These are phyloP conservation scores for Drosophila limbata DNA, from an alignment of 2,888 invertebrate genomes.

Conservation along the genomic window DNA sequence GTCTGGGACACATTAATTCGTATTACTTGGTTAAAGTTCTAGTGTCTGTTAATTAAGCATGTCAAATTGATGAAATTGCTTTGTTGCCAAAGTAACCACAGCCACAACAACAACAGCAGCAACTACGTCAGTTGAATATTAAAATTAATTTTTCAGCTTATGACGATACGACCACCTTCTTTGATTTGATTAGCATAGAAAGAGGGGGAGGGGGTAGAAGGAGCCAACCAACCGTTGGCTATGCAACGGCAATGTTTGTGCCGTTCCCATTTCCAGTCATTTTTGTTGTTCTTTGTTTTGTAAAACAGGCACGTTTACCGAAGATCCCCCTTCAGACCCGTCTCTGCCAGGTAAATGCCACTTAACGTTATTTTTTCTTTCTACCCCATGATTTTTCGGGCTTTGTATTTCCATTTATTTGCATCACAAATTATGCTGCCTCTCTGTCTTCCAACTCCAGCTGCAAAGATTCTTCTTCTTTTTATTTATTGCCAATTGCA, in stretches of 20 bases:
- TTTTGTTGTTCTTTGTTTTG: constrained; percentile 72
- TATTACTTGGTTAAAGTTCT: constrained; percentile 32
- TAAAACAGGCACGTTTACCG: constrained; percentile 74
- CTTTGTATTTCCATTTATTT: constrained; percentile 72
- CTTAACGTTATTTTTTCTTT: constrained; percentile 71
- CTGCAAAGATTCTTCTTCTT: constrained; percentile 66
- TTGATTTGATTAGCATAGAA: constrained; percentile 65
- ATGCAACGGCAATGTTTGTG: constrained; percentile 78
- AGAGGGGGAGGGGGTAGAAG: background rate
- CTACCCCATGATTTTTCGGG: constrained; percentile 67
- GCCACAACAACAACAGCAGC: constrained; percentile 6
- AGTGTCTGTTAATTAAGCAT: constrained; percentile 59
- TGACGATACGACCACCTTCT: constrained; percentile 52
- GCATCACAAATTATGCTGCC: constrained; percentile 69
- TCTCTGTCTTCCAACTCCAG: constrained; percentile 39
- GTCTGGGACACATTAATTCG: constrained; percentile 41
- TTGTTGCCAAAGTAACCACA: constrained; percentile 48
- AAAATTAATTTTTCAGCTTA: constrained; percentile 56
- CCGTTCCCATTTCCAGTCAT: constrained; percentile 56
- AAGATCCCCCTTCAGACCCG: constrained; percentile 13
- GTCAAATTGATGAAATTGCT: constrained; percentile 29
- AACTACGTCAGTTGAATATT: constrained; percentile 43
- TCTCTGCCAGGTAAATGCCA: constrained; percentile 71
- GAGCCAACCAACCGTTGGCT: constrained; percentile 46
- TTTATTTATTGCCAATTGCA: constrained; percentile 79